Evolutionary conservation across 2,888 invertebrate genomes (phyloP).

Genomic region (Chrysotoxum bicinctum): DNA sequence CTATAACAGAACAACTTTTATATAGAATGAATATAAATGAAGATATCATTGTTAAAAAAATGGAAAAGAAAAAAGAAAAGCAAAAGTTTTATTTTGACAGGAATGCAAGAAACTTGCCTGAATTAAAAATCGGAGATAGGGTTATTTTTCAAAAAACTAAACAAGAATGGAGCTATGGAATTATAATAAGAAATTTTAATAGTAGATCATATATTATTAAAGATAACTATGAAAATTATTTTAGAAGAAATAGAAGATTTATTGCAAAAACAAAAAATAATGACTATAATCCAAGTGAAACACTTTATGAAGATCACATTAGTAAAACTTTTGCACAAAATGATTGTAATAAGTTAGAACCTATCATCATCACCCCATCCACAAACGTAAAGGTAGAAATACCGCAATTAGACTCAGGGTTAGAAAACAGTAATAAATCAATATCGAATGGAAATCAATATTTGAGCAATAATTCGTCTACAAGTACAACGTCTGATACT

Average conservation of each 20-base stretch:
- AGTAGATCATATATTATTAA: conserved; percentile 30
- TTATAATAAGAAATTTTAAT: conserved; percentile 6
- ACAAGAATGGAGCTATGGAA: conserved; percentile 34
- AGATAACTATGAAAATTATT: conserved; percentile 21
- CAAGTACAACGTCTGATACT: conserved; percentile 3
- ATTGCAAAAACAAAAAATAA: conserved; percentile 36
- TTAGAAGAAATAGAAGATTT: conserved; percentile 22
- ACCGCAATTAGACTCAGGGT: not conserved
- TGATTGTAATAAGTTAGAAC: not conserved
- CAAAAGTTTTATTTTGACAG: conserved; percentile 10
- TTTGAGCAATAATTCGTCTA: conserved; percentile 1
- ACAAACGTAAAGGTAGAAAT: not conserved
- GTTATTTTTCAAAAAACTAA: conserved; percentile 51
- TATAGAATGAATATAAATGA: conserved; percentile 35
- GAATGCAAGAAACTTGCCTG: conserved; percentile 15
- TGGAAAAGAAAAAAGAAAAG: conserved; percentile 36
- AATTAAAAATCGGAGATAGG: conserved; percentile 32
- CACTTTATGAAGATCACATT: not conserved
- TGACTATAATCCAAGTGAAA: not conserved
- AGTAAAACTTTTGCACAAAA: not conserved
- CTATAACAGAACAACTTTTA: conserved; percentile 19
- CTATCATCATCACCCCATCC: conserved; percentile 16
- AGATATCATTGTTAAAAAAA: conserved; percentile 35
- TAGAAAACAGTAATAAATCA: not conserved
- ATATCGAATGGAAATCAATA: not conserved